Percentiles rank a stretch among this genome's conserved stretches.
phyloP scores from a whole-genome alignment of 2,113 vertebrate genomes.

The Pholis gunnellus region DNA sequence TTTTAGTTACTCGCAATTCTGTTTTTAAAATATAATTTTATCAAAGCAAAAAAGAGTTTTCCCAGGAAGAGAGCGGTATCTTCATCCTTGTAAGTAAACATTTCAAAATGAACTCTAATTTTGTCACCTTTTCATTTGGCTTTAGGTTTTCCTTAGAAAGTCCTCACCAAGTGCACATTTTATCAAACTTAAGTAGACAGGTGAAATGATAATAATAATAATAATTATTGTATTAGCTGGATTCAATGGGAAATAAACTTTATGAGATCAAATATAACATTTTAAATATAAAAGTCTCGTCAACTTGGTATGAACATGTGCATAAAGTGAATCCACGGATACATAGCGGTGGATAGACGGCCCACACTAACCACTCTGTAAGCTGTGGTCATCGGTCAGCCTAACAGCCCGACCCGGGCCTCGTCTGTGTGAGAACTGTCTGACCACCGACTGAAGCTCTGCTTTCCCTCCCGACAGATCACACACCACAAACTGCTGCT shows the following conservation, averaged over 20 bases:
- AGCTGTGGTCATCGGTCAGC: conserved; percentile 75
- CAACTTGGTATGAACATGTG: not conserved
- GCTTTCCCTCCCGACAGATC: conserved; percentile 69
- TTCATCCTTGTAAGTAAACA: not conserved
- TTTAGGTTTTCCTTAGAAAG: not conserved
- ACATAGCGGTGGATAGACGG: not conserved
- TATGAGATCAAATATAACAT: not conserved
- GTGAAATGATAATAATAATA: not conserved
- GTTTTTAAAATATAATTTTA: not conserved
- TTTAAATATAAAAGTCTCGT: not conserved
- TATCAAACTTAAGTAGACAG: not conserved
- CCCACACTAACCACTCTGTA: conserved; percentile 26
- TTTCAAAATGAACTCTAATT: not conserved
- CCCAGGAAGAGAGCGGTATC: not conserved
- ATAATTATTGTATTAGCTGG: not conserved
- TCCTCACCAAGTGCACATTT: too few relatives aligned
- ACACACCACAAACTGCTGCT: conserved; percentile 70
- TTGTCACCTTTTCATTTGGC: not conserved
- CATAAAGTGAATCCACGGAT: not conserved
- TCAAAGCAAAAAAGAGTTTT: too few relatives aligned
- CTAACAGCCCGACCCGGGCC: conserved; percentile 37
- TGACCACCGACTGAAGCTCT: conserved; percentile 66
- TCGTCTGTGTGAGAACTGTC: conserved; percentile 34
- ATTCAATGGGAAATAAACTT: not conserved
- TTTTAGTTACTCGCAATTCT: not conserved